These are phyloP conservation scores for Phalacrocorax pelagicus DNA, from an alignment of 2,113 vertebrate genomes.

Conservation along the genomic window DNA sequence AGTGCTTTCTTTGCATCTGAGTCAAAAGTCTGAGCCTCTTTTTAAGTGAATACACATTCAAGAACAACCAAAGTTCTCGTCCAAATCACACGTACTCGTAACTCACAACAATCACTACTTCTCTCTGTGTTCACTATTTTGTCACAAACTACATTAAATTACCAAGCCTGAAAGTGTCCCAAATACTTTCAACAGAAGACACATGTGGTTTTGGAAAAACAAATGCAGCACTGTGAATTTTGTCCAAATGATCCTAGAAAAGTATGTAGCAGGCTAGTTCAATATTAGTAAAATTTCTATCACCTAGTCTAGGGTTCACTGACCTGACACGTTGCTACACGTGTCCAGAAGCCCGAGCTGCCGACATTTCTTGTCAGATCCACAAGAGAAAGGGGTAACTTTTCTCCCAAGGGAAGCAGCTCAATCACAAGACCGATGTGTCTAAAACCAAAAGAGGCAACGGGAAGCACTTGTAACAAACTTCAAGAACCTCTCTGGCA, in stretches of 20 bases:
- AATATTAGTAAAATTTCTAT: background rate
- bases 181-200: background rate
- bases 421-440: background rate
- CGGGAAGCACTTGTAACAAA: background rate
- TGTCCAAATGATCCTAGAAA: background rate
- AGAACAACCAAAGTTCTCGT: background rate
- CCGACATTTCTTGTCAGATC: background rate
- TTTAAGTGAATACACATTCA: background rate
- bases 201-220: background rate
- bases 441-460: background rate
- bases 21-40: background rate
- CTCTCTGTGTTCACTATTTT: background rate
- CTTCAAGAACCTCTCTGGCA: background rate
- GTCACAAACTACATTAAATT: background rate
- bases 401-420: background rate
- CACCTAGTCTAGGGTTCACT: background rate
- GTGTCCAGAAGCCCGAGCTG: background rate
- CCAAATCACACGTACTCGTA: background rate
- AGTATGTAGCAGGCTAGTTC: background rate
- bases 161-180: background rate
- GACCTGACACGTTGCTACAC: background rate
- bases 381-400: background rate
- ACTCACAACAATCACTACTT: background rate
- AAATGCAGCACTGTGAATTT: background rate
- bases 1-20: rapidly evolving